Conservation (phyloP, 2,888 invertebrate species). For the Meiosimyza decipiens region DNA sequence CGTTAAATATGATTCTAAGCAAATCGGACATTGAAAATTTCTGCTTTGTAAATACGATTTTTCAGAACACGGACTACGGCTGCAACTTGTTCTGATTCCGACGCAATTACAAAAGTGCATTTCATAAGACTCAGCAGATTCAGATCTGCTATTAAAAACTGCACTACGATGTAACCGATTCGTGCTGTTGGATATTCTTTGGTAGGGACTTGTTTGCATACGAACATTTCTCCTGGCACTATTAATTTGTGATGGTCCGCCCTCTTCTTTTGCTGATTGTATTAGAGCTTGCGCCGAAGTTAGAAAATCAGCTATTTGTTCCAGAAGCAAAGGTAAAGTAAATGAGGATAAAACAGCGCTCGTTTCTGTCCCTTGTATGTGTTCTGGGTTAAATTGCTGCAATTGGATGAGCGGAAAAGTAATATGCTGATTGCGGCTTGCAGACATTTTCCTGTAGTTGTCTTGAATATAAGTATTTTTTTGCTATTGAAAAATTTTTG, state of each 20-base stretch:
- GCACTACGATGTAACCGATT: neutral
- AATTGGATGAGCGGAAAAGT: no score
- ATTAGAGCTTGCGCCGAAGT: conserved; percentile 37
- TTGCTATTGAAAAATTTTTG: neutral
- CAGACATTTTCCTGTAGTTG: no score
- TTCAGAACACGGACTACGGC: neutral
- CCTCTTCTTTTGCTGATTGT: conserved; percentile 27
- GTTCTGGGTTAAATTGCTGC: no score
- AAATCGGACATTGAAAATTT: conserved; percentile 39
- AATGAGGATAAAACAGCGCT: neutral
- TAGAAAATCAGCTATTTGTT: conserved; percentile 38
- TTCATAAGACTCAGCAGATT: conserved; percentile 3
- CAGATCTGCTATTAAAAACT: conserved; percentile 14
- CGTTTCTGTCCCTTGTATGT: no score
- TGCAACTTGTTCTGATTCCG: conserved; percentile 16
- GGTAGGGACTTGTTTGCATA: conserved; percentile 32
- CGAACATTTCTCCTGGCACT: conserved; percentile 23
- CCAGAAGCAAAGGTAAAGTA: conserved; percentile 19
- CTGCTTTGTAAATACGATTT: neutral
- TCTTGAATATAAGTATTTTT: neutral
- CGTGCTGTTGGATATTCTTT: conserved; percentile 9
- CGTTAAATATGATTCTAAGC: conserved; percentile 39
- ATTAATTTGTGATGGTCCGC: neutral
- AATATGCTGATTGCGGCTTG: no score
- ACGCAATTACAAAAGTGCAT: conserved; percentile 32